phyloP scores from a whole-genome alignment of 2,888 invertebrate species.

The Monoplex corrugatus region DNA sequence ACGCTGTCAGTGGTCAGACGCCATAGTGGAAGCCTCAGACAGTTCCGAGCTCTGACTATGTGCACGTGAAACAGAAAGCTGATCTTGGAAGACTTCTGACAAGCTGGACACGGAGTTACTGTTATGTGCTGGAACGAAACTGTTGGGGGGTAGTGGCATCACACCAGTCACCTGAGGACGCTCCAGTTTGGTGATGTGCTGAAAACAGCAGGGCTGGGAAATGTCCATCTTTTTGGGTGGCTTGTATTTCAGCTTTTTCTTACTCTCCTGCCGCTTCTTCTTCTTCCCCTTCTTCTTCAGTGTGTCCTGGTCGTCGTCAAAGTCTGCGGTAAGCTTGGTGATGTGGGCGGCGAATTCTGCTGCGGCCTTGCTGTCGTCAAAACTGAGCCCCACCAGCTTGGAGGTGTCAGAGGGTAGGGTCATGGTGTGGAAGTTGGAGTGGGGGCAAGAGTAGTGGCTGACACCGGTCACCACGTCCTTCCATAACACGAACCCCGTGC shows the following conservation, averaged over 20 bases:
- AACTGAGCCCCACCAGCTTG: conserved; percentile 89
- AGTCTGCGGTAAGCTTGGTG: conserved; percentile 88
- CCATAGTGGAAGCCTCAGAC: conserved; percentile 60
- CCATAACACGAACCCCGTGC: conserved; percentile 92
- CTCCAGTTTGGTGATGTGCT: conserved; percentile 90
- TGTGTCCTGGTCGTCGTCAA: conserved; percentile 88
- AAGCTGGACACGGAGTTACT: conserved; percentile 41
- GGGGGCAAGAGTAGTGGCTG: conserved; percentile 87
- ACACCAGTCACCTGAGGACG: conserved; percentile 54
- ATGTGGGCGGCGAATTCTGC: conserved; percentile 84
- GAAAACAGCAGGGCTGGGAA: conserved; percentile 92
- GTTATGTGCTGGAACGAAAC: conserved; percentile 34
- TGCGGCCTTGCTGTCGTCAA: conserved; percentile 89
- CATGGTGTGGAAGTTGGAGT: conserved; percentile 89
- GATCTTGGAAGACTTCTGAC: conserved; percentile 55
- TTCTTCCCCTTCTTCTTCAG: conserved; percentile 83
- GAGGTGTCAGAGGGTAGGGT: conserved; percentile 90
- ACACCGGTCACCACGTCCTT: conserved; percentile 90
- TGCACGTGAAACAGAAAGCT: conserved; percentile 61
- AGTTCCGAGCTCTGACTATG: conserved; percentile 66
- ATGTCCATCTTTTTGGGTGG: conserved; percentile 90
- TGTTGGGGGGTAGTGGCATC: conserved; percentile 51
- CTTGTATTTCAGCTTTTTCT: conserved; percentile 76
- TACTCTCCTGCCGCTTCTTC: conserved; percentile 66
- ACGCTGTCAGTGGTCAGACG: conserved; percentile 53